Evolutionary conservation across 2,797 vertebrate species (phyloP).

Genomic region (Cottoperca gobio): DNA sequence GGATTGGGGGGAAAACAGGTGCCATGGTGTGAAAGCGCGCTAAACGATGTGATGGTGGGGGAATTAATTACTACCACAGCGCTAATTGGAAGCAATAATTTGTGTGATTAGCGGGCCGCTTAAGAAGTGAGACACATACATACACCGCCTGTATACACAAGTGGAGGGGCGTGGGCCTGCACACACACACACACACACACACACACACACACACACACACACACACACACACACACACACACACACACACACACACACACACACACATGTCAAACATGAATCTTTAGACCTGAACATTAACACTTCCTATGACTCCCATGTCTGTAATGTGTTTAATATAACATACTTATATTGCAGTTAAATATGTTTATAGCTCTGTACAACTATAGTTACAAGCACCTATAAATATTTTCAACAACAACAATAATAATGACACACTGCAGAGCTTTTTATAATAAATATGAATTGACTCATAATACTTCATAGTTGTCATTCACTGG

Average conservation of each 20-base stretch:
- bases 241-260: slow-evolving; percentile 5
- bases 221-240: slow-evolving; percentile 10
- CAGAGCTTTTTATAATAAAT: too few species aligned
- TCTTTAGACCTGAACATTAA: not conserved
- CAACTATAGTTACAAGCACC: too few species aligned
- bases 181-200: slow-evolving; percentile 1
- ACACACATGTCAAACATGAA: not conserved
- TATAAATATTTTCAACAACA: too few species aligned
- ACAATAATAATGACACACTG: too few species aligned
- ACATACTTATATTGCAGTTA: too few species aligned
- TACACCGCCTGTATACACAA: slow-evolving; percentile 62
- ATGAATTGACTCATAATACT: too few species aligned
- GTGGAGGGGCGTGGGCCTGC: slow-evolving; percentile 17
- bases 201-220: not conserved
- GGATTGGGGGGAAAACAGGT: slow-evolving; percentile 95
- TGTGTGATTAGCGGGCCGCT: slow-evolving; percentile 99
- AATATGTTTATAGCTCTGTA: too few species aligned
- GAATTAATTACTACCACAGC: slow-evolving; percentile 99
- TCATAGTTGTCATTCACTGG: too few species aligned
- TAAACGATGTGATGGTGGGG: slow-evolving; percentile 99
- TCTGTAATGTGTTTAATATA: too few species aligned
- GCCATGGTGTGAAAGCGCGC: slow-evolving; percentile 96
- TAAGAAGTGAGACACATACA: slow-evolving; percentile 95
- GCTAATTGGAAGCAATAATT: slow-evolving; percentile 99
- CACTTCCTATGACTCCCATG: too few species aligned